phyloP scores from a whole-genome alignment of 2,888 invertebrate genomes.

The Imbricaverruca yamaguchii region DNA sequence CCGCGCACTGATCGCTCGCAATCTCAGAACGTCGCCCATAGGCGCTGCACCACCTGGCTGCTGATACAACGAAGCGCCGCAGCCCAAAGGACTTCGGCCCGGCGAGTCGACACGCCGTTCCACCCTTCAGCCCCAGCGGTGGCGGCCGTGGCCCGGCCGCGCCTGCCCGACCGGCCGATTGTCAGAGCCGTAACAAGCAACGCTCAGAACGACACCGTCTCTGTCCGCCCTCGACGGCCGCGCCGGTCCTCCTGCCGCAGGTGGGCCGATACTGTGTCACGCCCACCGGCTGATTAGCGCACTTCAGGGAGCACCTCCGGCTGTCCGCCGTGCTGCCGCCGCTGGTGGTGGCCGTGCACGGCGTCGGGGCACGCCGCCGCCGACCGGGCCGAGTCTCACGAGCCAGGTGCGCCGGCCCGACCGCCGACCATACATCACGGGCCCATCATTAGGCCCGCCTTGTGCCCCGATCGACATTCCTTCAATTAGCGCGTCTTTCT shows the following conservation, averaged over 20 bases:
- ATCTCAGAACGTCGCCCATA: too few species aligned
- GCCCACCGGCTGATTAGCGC: not conserved
- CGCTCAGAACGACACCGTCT: not conserved
- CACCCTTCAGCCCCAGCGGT: too few species aligned
- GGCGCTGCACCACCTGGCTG: too few species aligned
- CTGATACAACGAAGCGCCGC: too few species aligned
- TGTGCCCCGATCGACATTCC: not conserved
- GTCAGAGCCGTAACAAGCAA: not conserved
- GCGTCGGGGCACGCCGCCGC: not conserved
- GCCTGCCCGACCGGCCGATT: too few species aligned
- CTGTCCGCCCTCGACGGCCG: not conserved
- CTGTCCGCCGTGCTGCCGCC: too few species aligned
- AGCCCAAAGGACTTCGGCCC: too few species aligned
- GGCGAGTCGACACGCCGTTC: too few species aligned
- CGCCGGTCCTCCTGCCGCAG: not conserved
- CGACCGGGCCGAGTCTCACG: not conserved
- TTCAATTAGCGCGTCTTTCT: not conserved
- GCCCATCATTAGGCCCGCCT: slow-evolving; percentile 4
- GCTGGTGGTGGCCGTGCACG: not conserved
- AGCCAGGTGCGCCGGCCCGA: not conserved
- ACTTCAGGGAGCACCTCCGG: not conserved
- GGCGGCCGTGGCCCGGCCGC: too few species aligned
- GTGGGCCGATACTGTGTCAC: not conserved
- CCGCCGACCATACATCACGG: not conserved
- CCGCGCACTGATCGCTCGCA: too few species aligned